Conservation (phyloP, 2,888 invertebrate species). For the Dermolepida albohirtum region DNA sequence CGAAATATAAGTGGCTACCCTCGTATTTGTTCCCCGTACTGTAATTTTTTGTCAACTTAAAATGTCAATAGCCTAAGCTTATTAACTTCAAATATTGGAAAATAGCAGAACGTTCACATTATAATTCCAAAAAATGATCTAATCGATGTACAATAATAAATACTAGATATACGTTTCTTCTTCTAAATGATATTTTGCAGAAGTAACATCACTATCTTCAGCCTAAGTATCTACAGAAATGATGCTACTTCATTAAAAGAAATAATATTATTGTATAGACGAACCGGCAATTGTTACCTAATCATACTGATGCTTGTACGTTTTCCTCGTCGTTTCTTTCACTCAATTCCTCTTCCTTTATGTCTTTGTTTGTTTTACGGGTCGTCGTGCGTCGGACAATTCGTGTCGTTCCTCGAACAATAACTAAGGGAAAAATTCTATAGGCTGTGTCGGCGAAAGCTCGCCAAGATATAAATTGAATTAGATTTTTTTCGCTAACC, state of each 20-base stretch:
- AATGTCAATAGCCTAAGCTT: no score
- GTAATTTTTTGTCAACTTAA: no score
- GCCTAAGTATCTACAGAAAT: background rate
- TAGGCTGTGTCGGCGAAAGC: background rate
- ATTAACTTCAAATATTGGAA: no score
- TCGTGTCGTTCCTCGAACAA: conserved; percentile 17
- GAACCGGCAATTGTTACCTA: conserved; percentile 27
- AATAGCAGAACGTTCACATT: no score
- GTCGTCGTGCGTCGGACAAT: conserved; percentile 20
- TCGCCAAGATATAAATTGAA: conserved; percentile 6
- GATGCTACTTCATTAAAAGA: conserved; percentile 21
- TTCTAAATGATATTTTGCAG: no score
- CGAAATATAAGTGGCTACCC: no score
- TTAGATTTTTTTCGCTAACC: conserved; percentile 8
- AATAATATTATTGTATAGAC: conserved; percentile 19
- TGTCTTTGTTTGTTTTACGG: conserved; percentile 34
- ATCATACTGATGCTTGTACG: conserved; percentile 28
- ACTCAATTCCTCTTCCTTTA: conserved; percentile 20
- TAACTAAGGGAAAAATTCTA: background rate
- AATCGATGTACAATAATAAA: no score
- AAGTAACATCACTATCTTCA: no score
- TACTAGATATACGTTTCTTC: no score
- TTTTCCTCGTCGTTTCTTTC: conserved; percentile 22
- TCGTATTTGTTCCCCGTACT: no score
- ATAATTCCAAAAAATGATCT: no score